These are phyloP conservation scores for Cryptoblepharus egeriae DNA, from an alignment of 2,797 vertebrate genomes.

Conservation along the genomic window DNA sequence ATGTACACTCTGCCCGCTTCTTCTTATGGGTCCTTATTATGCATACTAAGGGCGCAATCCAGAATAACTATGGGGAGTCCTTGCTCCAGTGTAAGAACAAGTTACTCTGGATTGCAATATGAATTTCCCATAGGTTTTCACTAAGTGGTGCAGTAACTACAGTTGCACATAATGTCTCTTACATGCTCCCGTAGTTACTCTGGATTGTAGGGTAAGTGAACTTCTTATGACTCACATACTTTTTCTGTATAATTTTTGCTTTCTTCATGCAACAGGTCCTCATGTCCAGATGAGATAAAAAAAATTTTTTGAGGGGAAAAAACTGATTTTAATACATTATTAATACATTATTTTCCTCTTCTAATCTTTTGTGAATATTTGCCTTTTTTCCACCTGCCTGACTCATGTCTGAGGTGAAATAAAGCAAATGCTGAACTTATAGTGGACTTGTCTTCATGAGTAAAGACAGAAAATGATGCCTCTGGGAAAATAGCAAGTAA, in stretches of 20 bases:
- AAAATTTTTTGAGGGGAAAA: not conserved
- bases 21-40: not conserved
- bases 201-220: too few relatives aligned
- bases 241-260: not conserved
- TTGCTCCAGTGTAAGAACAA: too few relatives aligned
- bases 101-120: too few relatives aligned
- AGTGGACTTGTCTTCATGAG: not conserved
- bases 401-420: conserved; percentile 10
- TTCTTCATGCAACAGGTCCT: not conserved
- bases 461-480: conserved; percentile 3
- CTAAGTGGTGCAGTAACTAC: too few relatives aligned
- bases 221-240: not conserved
- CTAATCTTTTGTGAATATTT: not conserved
- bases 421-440: not conserved
- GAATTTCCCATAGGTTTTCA: too few relatives aligned
- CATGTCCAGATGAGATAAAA: conserved; percentile 4
- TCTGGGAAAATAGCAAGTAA: not conserved
- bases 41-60: too few relatives aligned
- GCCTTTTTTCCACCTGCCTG: not conserved
- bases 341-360: conserved; percentile 10
- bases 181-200: too few relatives aligned
- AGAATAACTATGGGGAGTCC: too few relatives aligned
- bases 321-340: not conserved
- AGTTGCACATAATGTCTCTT: too few relatives aligned
- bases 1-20: too few relatives aligned